Evolutionary conservation across 2,888 invertebrate genomes (phyloP).

Genomic region (Temnothorax rugatulus): DNA sequence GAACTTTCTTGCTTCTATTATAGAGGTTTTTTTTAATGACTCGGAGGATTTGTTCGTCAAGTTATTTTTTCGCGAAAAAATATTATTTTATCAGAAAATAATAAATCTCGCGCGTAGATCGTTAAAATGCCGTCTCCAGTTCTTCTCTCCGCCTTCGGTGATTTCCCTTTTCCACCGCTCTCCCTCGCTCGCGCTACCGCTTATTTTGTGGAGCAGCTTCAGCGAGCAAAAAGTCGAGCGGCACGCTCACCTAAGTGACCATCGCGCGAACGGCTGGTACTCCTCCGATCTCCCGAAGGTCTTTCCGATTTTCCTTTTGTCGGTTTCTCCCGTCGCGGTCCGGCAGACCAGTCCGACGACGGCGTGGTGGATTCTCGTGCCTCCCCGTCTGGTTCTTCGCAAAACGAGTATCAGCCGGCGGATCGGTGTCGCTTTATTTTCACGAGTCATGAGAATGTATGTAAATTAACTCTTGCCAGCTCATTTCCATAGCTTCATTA

Average conservation of each 20-base stretch:
- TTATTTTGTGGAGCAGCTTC: constrained; percentile 39
- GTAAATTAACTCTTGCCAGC: constrained; percentile 20
- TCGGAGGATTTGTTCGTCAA: neutral
- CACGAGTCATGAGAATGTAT: constrained; percentile 20
- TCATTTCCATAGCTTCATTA: constrained; percentile 41
- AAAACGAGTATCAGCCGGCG: constrained; percentile 20
- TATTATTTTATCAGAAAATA: neutral
- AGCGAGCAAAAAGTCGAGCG: constrained; percentile 57
- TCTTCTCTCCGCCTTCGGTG: constrained; percentile 25
- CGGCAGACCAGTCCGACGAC: constrained; percentile 52
- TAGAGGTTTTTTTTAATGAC: neutral
- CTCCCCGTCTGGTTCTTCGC: constrained; percentile 10
- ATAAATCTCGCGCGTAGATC: neutral
- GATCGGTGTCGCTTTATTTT: constrained; percentile 60
- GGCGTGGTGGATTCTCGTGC: neutral
- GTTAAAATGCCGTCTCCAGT: constrained; percentile 11
- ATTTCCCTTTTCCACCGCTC: constrained; percentile 68
- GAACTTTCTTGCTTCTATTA: neutral
- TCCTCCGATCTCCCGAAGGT: constrained; percentile 37
- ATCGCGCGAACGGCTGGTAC: constrained; percentile 40
- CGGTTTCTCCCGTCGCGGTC: constrained; percentile 65
- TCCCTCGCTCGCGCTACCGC: constrained; percentile 24
- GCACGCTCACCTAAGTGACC: constrained; percentile 51
- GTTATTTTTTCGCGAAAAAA: neutral
- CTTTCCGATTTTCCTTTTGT: constrained; percentile 69